Evolutionary conservation across 2,113 vertebrate genomes (phyloP).

Genomic region (Urocitellus parryii): DNA sequence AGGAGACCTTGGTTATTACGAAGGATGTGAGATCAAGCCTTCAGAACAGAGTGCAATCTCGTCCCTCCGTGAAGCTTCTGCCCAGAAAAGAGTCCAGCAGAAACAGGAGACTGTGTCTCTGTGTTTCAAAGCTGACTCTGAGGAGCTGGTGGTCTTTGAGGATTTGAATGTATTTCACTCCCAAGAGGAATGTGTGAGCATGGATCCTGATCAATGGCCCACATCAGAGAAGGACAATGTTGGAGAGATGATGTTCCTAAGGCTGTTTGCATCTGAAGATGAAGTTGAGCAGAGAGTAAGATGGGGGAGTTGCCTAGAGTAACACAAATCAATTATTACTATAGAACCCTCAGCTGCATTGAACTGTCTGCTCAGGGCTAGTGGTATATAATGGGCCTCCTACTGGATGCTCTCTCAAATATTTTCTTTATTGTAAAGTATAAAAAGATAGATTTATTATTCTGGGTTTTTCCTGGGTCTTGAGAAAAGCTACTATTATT

Average conservation of each 20-base stretch:
- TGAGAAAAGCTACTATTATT: conserved; percentile 25
- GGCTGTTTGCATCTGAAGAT: conserved; percentile 32
- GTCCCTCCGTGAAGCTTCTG: conserved; percentile 56
- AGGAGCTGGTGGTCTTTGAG: conserved; percentile 69
- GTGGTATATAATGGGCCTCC: neutral
- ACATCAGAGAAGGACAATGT: conserved; percentile 58
- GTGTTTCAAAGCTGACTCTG: conserved; percentile 61
- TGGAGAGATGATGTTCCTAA: conserved; percentile 71
- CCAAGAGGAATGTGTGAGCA: conserved; percentile 77
- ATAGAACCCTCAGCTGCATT: neutral
- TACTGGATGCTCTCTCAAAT: neutral
- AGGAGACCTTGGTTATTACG: conserved; percentile 68
- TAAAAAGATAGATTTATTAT: neutral
- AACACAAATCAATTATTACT: neutral
- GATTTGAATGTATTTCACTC: conserved; percentile 78
- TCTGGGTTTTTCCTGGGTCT: neutral
- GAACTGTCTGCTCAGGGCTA: neutral
- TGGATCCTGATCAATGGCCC: conserved; percentile 62
- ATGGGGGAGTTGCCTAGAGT: neutral
- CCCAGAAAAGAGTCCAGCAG: conserved; percentile 57
- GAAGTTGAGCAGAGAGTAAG: neutral
- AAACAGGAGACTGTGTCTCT: conserved; percentile 59
- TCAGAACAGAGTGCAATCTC: conserved; percentile 58
- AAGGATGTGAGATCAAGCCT: conserved; percentile 64
- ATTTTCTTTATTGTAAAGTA: conserved; percentile 4